Base-by-base conservation (phyloP, 92 coral and sea anemone genomes). In the Diadumene lineata region DNA sequence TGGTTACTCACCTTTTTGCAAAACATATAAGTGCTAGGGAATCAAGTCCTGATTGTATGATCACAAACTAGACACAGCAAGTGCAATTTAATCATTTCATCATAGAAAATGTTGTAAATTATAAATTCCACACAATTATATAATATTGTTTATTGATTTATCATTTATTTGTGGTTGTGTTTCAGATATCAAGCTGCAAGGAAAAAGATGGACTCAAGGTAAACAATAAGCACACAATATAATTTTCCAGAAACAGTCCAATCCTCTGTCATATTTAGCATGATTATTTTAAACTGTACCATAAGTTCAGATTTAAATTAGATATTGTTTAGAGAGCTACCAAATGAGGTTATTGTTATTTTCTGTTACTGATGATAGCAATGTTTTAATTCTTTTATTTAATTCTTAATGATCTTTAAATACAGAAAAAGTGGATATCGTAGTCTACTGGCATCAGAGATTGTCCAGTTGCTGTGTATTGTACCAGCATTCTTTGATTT, bases 361-460 rank as follows among this genome's bases (percentile, higher is more conserved):
- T 9, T 44, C 9, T 44, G 17, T 44, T 44, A 44, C 17, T 44
- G 17, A 44, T 8, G 9, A 44, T 44, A 8, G 51, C 10, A 44
- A 44, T 44, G 10, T 8, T 44, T 44, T 9, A 44, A 44, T 44
- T 17, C 9, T 19, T 27, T 26, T 18, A 26, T 67, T 67, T 10
- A 26, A 26, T 28, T 44, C 51, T 24, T 2, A 22, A 26, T 46
- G 50, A 23, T 26, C 44, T 66, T 67, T 22, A 32, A 33, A 18
- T 66, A 33, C 73, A 93, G 98, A 56, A 90, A 90, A 74, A 76
- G 87, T 61, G 86, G 85, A 8, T 74, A 81, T 60, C 81, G 98
- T 50, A 73, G 93, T 81, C 82, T 93, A 58, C 79, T 93, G 60
- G 98, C 98, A 23, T 86, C 98, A 69, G 98, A 93, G 69, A 85